Percentiles rank a stretch among this genome's conserved stretches.
These are phyloP conservation scores for Mesitornis unicolor DNA, from an alignment of 2,113 vertebrate genomes.

Conservation along the genomic window DNA sequence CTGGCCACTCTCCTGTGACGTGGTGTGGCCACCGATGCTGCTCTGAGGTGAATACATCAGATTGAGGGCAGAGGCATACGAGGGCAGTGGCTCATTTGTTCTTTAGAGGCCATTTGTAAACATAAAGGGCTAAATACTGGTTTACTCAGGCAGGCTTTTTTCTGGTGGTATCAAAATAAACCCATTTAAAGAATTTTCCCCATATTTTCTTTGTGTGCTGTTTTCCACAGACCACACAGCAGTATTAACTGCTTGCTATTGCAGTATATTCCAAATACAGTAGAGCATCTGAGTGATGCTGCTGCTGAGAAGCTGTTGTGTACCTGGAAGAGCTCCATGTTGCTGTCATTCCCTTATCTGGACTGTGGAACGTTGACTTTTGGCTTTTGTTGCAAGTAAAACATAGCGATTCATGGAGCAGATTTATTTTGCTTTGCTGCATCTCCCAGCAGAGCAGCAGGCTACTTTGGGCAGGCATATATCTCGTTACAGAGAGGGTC, in stretches of 20 bases:
- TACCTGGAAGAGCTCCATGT: not conserved
- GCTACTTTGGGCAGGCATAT: rapidly evolving
- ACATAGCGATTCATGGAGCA: not conserved
- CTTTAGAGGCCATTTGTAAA: not conserved
- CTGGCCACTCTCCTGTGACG: too few species aligned
- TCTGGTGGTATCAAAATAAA: not conserved
- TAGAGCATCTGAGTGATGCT: not conserved
- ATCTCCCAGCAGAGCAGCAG: not conserved
- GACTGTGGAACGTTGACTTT: not conserved
- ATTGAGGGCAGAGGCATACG: not conserved
- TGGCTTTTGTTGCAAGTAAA: not conserved
- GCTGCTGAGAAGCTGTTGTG: not conserved
- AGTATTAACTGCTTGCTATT: not conserved
- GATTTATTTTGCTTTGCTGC: not conserved
- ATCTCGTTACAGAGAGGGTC: not conserved
- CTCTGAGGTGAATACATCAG: not conserved
- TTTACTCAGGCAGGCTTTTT: not conserved
- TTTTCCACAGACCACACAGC: not conserved
- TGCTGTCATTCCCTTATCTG: not conserved
- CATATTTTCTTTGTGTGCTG: not conserved
- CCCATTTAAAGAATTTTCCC: not conserved
- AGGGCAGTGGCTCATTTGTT: not conserved
- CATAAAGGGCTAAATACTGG: not conserved
- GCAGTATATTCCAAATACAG: not conserved
- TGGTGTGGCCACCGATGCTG: too few species aligned